These are phyloP conservation scores for Phortica variegata DNA, from an alignment of 1,140 invertebrate genomes.

Conservation along the genomic window DNA sequence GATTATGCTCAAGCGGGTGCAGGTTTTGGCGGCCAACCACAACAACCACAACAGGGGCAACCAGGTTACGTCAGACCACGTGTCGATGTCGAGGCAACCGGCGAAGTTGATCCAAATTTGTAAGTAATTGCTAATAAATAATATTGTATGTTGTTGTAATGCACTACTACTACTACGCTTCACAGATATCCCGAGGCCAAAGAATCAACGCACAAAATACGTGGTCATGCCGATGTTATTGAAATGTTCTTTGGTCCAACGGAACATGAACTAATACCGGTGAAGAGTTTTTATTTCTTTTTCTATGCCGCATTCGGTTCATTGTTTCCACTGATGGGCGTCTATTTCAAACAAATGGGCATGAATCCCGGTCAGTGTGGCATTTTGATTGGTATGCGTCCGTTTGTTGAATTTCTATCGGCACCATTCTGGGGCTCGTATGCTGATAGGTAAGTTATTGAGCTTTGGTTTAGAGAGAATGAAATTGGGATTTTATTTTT, in stretches of 20 bases:
- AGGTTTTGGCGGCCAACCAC: conserved; percentile 19
- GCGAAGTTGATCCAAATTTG: conserved; percentile 72
- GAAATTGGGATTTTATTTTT: background rate
- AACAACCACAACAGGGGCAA: conserved; percentile 28
- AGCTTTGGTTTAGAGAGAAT: too few relatives aligned
- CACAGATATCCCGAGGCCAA: conserved; percentile 75
- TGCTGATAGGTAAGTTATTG: conserved; percentile 73
- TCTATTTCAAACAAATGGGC: conserved; percentile 98
- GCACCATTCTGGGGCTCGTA: conserved; percentile 97
- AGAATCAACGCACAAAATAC: conserved; percentile 85
- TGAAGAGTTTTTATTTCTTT: conserved; percentile 98
- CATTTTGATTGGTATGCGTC: conserved; percentile 85
- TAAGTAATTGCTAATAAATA: conserved; percentile 47
- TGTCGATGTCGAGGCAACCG: conserved; percentile 72
- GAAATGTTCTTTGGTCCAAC: conserved; percentile 81
- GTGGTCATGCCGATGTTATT: conserved; percentile 78
- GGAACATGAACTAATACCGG: conserved; percentile 86
- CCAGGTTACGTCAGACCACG: conserved; percentile 61
- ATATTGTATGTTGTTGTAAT: background rate
- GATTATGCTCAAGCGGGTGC: conserved; percentile 26
- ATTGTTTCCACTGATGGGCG: conserved; percentile 94
- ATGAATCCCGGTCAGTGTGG: conserved; percentile 97
- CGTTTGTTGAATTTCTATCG: conserved; percentile 96
- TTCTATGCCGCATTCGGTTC: conserved; percentile 99
- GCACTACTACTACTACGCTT: background rate